A percentile compares a stretch with the other conserved stretches of the same genome.
phyloP scores from a whole-genome alignment of 2,113 vertebrate genomes.

The Catharus fuscescens region DNA sequence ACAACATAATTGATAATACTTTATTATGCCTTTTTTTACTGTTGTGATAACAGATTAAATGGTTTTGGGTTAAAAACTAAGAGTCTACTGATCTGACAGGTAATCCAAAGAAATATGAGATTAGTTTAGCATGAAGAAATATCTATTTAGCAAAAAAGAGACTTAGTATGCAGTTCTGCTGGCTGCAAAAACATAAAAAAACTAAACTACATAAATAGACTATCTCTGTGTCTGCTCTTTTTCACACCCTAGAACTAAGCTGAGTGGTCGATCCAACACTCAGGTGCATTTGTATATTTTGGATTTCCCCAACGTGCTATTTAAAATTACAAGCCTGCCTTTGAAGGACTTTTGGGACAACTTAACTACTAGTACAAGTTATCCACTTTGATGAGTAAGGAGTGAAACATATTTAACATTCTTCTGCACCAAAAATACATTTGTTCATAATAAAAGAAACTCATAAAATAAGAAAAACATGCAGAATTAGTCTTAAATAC shows the following conservation, averaged over 20 bases:
- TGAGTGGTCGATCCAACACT: not conserved
- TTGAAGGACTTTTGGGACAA: not conserved
- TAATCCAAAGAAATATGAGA: not conserved
- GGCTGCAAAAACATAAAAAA: not conserved
- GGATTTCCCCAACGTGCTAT: not conserved
- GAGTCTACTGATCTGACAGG: not conserved
- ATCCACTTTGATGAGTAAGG: not conserved
- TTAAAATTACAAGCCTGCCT: not conserved
- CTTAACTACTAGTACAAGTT: not conserved
- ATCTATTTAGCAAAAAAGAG: not conserved
- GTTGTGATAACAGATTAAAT: not conserved
- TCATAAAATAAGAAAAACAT: not conserved
- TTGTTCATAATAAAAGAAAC: not conserved
- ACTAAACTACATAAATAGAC: not conserved
- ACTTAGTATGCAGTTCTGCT: not conserved
- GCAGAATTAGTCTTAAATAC: not conserved
- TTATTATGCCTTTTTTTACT: not conserved
- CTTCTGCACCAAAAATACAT: not conserved
- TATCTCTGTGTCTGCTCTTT: not conserved
- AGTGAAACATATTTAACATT: not conserved
- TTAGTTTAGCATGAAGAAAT: not conserved
- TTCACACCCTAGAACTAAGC: not conserved
- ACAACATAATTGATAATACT: not conserved
- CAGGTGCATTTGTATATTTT: not conserved
- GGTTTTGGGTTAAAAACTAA: not conserved